Evolutionary conservation across 2,888 invertebrate species (phyloP).

Genomic region (Callimorpha dominula): DNA sequence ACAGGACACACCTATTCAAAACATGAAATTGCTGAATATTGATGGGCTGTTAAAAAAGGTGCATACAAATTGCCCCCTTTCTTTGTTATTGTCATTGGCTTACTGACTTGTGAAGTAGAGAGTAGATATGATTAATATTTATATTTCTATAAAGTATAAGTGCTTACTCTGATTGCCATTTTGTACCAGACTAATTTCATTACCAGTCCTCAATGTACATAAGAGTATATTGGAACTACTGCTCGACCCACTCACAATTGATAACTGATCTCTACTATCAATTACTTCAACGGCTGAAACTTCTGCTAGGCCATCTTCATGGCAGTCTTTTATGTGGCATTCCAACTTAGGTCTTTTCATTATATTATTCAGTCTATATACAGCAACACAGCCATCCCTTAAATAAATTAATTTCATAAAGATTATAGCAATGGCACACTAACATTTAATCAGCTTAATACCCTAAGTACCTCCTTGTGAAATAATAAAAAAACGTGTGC

Average conservation of each 20-base stretch:
- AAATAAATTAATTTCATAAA: conserved; percentile 39
- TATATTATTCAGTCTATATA: conserved; percentile 60
- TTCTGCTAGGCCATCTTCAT: conserved; percentile 69
- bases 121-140: background rate
- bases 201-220: conserved; percentile 26
- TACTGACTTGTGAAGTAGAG: no score
- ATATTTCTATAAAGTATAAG: background rate
- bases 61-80: background rate
- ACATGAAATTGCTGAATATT: no score
- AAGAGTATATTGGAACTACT: conserved; percentile 59
- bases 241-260: conserved; percentile 65
- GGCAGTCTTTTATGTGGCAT: conserved; percentile 69
- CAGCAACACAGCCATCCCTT: conserved; percentile 76
- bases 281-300: conserved; percentile 75
- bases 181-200: conserved; percentile 13
- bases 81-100: background rate
- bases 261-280: conserved; percentile 43
- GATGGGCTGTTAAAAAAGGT: no score
- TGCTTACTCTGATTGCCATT: conserved; percentile 35
- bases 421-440: background rate
- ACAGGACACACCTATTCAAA: no score
- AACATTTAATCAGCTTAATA: background rate
- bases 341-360: conserved; percentile 60
- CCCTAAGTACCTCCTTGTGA: no score
- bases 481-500: no score